Conservation (phyloP, 1,140 invertebrate genomes). For the Himalopsyche phryganea region DNA sequence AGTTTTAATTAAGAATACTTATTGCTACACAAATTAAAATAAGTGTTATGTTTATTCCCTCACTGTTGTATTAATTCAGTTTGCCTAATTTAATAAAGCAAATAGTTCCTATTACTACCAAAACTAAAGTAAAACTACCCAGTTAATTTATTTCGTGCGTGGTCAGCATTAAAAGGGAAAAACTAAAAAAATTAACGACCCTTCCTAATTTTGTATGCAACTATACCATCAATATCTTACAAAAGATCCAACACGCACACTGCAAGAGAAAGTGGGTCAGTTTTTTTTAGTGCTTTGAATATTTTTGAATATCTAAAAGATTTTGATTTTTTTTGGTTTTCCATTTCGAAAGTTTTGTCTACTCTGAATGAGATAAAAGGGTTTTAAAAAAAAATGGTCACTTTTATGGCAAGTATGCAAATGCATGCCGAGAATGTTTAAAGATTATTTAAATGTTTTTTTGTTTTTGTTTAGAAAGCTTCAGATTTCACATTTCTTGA, state of each 20-base stretch:
- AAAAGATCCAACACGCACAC: slow-evolving; percentile 9
- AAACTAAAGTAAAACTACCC: neutral
- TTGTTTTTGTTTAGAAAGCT: no score
- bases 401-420: no score
- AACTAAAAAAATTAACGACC: slow-evolving; percentile 15
- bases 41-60: no score
- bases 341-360: slow-evolving; percentile 25
- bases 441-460: no score
- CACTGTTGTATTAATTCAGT: no score
- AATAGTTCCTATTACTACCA: neutral
- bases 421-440: no score
- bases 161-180: no score
- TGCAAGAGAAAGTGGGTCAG: slow-evolving; percentile 31
- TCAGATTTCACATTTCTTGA: no score
- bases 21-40: no score
- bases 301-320: slow-evolving; percentile 25
- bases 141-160: neutral
- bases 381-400: slow-evolving; percentile 20
- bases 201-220: slow-evolving; percentile 19
- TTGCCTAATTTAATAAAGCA: neutral
- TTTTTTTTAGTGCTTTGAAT: slow-evolving; percentile 27
- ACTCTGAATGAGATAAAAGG: slow-evolving; percentile 8
- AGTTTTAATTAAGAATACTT: no score
- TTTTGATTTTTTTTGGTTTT: slow-evolving; percentile 14
- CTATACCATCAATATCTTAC: slow-evolving; percentile 23